A percentile compares a stretch with the other conserved stretches of the same genome.
These are phyloP conservation scores for Tachuris rubrigastra DNA, from an alignment of 2,113 vertebrate genomes.

Conservation along the genomic window DNA sequence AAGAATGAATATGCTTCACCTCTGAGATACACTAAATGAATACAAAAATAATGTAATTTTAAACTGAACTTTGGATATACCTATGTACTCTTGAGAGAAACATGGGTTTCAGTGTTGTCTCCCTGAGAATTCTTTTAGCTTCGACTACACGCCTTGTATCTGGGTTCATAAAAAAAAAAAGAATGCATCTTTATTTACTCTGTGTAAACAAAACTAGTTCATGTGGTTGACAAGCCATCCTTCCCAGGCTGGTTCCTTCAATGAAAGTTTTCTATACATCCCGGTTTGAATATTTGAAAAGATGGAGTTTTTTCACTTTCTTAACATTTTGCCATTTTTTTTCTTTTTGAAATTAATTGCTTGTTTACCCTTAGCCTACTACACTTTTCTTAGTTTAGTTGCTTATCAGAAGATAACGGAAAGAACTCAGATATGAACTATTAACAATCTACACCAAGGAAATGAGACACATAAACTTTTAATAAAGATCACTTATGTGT, in stretches of 20 bases:
- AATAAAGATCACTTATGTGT: not conserved
- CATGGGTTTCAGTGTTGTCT: not conserved
- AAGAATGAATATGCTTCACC: not conserved
- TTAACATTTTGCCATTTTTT: not conserved
- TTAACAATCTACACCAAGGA: not conserved
- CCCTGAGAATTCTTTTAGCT: not conserved
- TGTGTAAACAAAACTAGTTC: not conserved
- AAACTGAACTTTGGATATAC: not conserved
- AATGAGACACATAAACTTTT: not conserved
- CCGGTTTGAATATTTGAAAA: not conserved
- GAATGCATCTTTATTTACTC: not conserved
- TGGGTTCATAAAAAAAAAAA: not conserved
- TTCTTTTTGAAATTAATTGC: not conserved
- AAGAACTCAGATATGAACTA: not conserved
- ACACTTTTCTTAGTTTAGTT: not conserved
- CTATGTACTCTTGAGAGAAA: not conserved
- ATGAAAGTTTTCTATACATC: not conserved
- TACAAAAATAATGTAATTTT: not conserved
- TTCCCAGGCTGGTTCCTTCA: not conserved
- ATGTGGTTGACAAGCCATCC: not conserved
- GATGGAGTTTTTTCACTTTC: not conserved
- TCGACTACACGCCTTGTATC: not conserved
- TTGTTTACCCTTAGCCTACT: not conserved
- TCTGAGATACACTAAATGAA: not conserved
- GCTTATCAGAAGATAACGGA: not conserved